A percentile compares a stretch with the other conserved stretches of the same genome.
Conservation (phyloP, 2,888 invertebrate genomes). For the Tridacna gigas region DNA sequence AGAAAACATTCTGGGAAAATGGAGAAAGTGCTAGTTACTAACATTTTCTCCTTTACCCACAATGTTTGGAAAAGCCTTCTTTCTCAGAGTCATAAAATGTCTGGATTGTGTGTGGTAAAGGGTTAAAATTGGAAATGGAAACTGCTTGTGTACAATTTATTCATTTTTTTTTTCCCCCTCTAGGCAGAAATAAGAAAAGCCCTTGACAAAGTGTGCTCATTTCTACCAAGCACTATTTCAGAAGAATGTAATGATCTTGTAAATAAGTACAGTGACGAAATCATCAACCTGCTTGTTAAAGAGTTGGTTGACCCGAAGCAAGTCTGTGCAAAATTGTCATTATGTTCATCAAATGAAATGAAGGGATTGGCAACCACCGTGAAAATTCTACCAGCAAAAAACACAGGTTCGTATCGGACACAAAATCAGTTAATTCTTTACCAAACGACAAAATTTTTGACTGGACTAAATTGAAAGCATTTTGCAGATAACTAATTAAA, state of each 20-base stretch:
- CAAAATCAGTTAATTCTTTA: too few relatives aligned
- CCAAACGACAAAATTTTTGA: too few relatives aligned
- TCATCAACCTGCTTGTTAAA: conserved; percentile 75
- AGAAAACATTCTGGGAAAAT: too few relatives aligned
- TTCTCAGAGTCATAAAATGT: too few relatives aligned
- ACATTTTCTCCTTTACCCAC: too few relatives aligned
- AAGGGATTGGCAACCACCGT: conserved; percentile 9
- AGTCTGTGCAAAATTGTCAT: not conserved
- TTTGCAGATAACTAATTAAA: too few relatives aligned
- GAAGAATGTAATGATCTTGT: conserved; percentile 89
- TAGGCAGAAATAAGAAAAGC: conserved; percentile 91
- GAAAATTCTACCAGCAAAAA: conserved; percentile 22
- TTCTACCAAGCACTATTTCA: conserved; percentile 89
- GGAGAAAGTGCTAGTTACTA: too few relatives aligned
- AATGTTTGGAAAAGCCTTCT: too few relatives aligned
- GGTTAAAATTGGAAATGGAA: too few relatives aligned
- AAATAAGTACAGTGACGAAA: conserved; percentile 76
- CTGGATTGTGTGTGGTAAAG: too few relatives aligned
- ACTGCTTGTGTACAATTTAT: too few relatives aligned
- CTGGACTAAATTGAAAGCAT: too few relatives aligned
- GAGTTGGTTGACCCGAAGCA: not conserved
- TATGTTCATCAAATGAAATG: not conserved
- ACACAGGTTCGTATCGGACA: not conserved
- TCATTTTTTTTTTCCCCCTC: conserved; percentile 58
- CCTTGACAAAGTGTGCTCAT: conserved; percentile 89